Evolutionary conservation across 1,140 invertebrate species (phyloP).

Genomic region (Pararge aegeria): DNA sequence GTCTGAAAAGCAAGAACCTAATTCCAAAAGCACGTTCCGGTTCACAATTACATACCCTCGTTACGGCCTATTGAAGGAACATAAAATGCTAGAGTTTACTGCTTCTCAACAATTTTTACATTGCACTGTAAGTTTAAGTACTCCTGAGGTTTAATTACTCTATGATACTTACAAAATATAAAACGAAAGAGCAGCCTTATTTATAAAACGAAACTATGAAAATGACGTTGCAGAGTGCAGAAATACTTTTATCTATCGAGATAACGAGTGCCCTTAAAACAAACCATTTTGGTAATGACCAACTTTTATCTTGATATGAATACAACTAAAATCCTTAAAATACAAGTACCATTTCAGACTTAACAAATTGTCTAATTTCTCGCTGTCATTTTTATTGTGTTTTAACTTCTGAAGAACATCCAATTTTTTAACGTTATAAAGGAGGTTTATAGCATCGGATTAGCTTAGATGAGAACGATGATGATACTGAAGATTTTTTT

Average conservation of each 20-base stretch:
- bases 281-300: background rate
- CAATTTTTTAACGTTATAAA: no score
- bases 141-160: slow-evolving; percentile 21
- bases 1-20: slow-evolving; percentile 16
- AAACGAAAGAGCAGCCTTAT: slow-evolving; percentile 4
- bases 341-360: background rate
- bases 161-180: slow-evolving; percentile 21
- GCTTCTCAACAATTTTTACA: slow-evolving; percentile 25
- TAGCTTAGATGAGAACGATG: no score
- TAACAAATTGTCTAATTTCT: background rate
- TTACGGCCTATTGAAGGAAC: slow-evolving; percentile 28
- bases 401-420: background rate
- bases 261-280: background rate
- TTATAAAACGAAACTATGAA: slow-evolving; percentile 15
- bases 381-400: background rate
- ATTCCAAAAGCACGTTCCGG: slow-evolving; percentile 23
- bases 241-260: slow-evolving; percentile 5
- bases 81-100: slow-evolving; percentile 27
- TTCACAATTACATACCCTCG: slow-evolving; percentile 22
- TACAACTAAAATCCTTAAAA: background rate
- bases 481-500: no score
- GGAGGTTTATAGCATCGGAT: no score
- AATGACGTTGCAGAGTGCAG: background rate
- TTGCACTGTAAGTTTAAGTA: slow-evolving; percentile 18
- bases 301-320: background rate